Evolutionary conservation across 2,113 vertebrate genomes (phyloP), one percentile per base, ranked within the genome.

Genomic region (Oenanthe melanoleuca): DNA sequence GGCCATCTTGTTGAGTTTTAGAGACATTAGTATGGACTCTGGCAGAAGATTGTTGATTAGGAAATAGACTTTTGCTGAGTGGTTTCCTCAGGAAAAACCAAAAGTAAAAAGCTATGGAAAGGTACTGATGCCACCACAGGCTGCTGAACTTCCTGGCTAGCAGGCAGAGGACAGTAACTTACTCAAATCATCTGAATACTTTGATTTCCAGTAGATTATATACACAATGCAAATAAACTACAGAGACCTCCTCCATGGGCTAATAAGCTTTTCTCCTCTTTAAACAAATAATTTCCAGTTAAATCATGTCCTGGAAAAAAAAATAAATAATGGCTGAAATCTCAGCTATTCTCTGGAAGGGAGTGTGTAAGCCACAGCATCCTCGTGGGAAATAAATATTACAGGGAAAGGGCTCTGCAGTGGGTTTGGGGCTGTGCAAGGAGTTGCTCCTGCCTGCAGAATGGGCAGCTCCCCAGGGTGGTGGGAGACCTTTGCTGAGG

Each of bases 1-100:
- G 0, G 19, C n/a, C n/a, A 16, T 73, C 56, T 47, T 0, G 0
- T 1, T 73, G 67, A 15, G 29, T 38, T 90, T 83, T 60, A 53
- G 42, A 73, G 45, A 55, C 11, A 2, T 77, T 53, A 38, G 31
- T 34, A 12, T 63, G 17, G 74, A 61, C 8, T 63, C 64, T 72
- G 47, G 38, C 15, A 38, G 66, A 57, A 59, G 63, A 50, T 17
- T n/a, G 42, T 61, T 37, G 4, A 9, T 72, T 55, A 45, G 42
- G 45, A 86, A 87, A 77, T 23, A 34, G 38, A 18, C 6, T 66
- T 40, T 9, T 20, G 37, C 33, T 74, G 59, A 69, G 53, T n/a
- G 34, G 21, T 55, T 87, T 83, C 17, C 28, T 65, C 42, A 59
- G 77, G 64, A 75, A 94, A 85, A 83, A 59, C 19, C 4, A 47